Base-by-base conservation (phyloP, 2,888 invertebrate species). In the Adelognathus sp. region DNA sequence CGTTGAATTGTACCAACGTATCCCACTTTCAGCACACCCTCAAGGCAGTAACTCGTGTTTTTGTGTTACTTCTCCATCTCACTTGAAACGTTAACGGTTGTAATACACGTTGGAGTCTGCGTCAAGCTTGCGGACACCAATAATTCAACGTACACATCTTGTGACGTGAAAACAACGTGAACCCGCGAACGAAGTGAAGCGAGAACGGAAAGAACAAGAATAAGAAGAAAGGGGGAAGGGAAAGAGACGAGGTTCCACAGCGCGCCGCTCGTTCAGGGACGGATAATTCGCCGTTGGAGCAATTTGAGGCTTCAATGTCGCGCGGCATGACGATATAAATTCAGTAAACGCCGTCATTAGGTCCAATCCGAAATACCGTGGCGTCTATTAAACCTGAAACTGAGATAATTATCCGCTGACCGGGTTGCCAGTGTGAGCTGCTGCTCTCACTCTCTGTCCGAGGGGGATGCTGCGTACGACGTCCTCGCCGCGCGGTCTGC, bases 331-430 rank as follows among this genome's bases (percentile, higher is more conserved):
- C 85, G 84, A 87, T 86, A 90, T 90, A 90, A 90, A 90, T 90
- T 89, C 86, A 84, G 88, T 89, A 90, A 90, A 90, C 86, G 88
- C 88, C 86, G 89, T 89, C 90, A 90, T 90, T 90, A 90, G 87
- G 86, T 82, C 83, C 88, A 87, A 89, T 90, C 87, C 87, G 85
- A 88, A 90, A 90, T 90, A 88, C 90, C 89, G 85, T 80, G 84
- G 88, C 89, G 88, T 90, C 89, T 90, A 90, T 90, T 90, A 90
- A 89, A 88, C 86, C 86, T 87, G 87, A 81, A 88, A 89, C 90
- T 87, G 86, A 89, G 88, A 89, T 90, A 89, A 90, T 90, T 90
- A 90, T 89, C 87, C 81, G 83, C 82, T 81, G 85, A n/a, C n/a
- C n/a, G n/a, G n/a, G n/a, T 76, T 36, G 64, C 31, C 61, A 50